A percentile compares a stretch with the other conserved stretches of the same genome.
Evolutionary conservation across 64 coral and sea anemone genomes (phyloP).

Genomic region (Pachyseris speciosa): DNA sequence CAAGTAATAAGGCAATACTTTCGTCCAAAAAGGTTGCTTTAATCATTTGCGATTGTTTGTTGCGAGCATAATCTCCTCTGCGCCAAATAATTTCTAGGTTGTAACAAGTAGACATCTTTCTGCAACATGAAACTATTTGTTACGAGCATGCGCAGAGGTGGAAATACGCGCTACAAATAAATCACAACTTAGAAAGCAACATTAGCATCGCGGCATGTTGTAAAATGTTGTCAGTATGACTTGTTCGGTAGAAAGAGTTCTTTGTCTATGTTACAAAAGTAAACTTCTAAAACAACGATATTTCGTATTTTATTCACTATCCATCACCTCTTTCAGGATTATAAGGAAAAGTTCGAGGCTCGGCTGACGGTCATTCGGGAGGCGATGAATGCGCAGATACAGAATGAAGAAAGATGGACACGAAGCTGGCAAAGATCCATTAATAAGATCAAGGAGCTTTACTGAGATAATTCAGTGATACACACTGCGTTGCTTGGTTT

Average conservation of each 20-base stretch:
- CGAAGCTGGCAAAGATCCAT: constrained; percentile 66
- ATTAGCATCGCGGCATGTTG: no score
- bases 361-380: constrained; percentile 27
- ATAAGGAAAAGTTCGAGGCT: constrained; percentile 54
- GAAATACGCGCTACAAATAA: no score
- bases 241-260: background rate
- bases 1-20: no score
- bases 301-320: background rate
- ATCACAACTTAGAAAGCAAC: no score
- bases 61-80: no score
- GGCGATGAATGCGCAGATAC: constrained; percentile 38
- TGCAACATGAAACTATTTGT: background rate
- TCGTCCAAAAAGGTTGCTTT: no score
- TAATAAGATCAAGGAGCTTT: constrained; percentile 62
- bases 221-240: no score
- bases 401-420: constrained; percentile 63
- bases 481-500: background rate
- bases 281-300: no score
- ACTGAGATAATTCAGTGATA: background rate
- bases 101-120: background rate
- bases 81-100: no score
- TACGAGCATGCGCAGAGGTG: background rate
- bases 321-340: background rate
- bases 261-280: no score
- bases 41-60: no score